Percentiles rank a stretch among this genome's conserved stretches.
phyloP scores from a whole-genome alignment of 2,888 invertebrate genomes.

The Agrotis clavis region DNA sequence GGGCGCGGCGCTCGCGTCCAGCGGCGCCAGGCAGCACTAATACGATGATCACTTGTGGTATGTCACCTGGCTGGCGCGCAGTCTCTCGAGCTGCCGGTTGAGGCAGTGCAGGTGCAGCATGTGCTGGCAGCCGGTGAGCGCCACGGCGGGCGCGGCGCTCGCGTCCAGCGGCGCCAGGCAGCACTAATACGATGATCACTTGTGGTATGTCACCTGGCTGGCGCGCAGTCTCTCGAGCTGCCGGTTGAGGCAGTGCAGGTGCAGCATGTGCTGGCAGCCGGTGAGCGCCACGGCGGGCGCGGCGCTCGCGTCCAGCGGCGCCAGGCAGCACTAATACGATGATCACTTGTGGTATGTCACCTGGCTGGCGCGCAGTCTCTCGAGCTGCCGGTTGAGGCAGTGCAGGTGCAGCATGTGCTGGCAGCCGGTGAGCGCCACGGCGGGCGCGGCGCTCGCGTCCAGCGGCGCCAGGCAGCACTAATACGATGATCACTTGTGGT shows the following conservation, averaged over 20 bases:
- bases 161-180: slow-evolving; percentile 92
- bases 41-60: too few species aligned
- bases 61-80: too few species aligned
- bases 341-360: slow-evolving; percentile 1
- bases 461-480: slow-evolving; percentile 92
- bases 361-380: slow-evolving; percentile 89
- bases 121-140: too few species aligned
- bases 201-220: slow-evolving; percentile 21
- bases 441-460: slow-evolving; percentile 75
- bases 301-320: slow-evolving; percentile 88
- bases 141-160: slow-evolving; percentile 90
- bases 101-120: too few species aligned
- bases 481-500: background rate
- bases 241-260: slow-evolving; percentile 94
- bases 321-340: slow-evolving; percentile 88
- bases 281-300: slow-evolving; percentile 87
- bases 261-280: slow-evolving; percentile 95
- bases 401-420: slow-evolving; percentile 95
- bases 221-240: slow-evolving; percentile 90
- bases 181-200: slow-evolving; percentile 12
- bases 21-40: too few species aligned
- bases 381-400: slow-evolving; percentile 92
- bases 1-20: too few species aligned
- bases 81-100: too few species aligned
- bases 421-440: slow-evolving; percentile 92